Evolutionary conservation across 2,888 invertebrate species (phyloP).

Genomic region (Sepiola atlantica): DNA sequence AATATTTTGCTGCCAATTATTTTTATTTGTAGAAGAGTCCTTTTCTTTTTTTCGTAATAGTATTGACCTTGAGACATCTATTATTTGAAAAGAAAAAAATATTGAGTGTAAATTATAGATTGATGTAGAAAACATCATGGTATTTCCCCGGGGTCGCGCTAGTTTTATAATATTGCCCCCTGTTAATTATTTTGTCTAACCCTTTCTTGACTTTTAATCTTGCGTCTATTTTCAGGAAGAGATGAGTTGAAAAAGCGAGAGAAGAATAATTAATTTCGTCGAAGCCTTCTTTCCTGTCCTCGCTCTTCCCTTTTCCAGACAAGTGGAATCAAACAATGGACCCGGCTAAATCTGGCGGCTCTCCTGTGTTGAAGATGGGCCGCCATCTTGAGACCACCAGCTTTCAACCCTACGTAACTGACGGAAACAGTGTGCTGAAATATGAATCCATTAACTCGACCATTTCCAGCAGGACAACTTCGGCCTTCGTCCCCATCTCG

Average conservation of each 20-base stretch:
- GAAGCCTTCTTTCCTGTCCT: neutral
- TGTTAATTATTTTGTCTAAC: too few relatives aligned
- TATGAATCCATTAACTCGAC: neutral
- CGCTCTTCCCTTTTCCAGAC: neutral
- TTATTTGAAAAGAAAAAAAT: too few relatives aligned
- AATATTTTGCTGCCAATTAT: too few relatives aligned
- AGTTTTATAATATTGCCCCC: too few relatives aligned
- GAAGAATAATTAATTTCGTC: neutral
- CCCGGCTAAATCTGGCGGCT: neutral
- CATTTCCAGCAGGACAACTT: neutral
- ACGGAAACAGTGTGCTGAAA: neutral
- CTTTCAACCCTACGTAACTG: neutral
- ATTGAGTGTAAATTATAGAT: too few relatives aligned
- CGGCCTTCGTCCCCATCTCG: neutral
- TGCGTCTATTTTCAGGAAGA: neutral
- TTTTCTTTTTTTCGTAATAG: too few relatives aligned
- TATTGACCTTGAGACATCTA: too few relatives aligned
- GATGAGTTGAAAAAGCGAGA: neutral
- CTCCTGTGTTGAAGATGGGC: neutral
- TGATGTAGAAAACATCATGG: too few relatives aligned
- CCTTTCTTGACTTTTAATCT: too few relatives aligned
- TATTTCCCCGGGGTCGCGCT: too few relatives aligned
- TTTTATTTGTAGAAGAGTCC: too few relatives aligned
- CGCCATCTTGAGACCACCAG: neutral
- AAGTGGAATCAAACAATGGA: neutral